These are phyloP conservation scores for Garra rufa DNA, from an alignment of 2,113 vertebrate species.

Conservation along the genomic window DNA sequence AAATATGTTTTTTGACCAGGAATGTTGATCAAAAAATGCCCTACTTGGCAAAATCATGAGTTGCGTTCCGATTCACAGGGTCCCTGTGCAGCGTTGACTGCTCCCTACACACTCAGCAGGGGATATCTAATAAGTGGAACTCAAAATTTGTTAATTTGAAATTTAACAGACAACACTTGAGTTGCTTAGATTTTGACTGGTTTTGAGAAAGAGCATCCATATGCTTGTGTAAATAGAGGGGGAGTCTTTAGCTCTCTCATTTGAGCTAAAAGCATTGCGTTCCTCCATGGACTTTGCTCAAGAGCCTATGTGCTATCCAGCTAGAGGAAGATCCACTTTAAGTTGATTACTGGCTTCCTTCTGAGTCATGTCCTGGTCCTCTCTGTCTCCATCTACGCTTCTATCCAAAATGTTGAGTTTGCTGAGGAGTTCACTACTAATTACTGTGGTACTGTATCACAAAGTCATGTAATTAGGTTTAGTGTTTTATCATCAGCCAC, in stretches of 20 bases:
- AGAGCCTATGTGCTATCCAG: background rate
- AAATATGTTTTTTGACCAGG: background rate
- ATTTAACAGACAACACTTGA: background rate
- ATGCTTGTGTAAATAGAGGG: background rate
- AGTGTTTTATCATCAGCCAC: conserved; percentile 28
- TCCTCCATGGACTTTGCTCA: conserved; percentile 19
- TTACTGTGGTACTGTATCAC: conserved; percentile 33
- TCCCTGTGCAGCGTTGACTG: background rate
- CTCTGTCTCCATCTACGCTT: background rate
- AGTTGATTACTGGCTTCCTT: conserved; percentile 18
- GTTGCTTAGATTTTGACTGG: background rate
- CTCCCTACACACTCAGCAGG: conserved; percentile 12
- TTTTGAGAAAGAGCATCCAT: background rate
- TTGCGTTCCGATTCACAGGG: background rate
- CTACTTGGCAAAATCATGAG: conserved; percentile 13
- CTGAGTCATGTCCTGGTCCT: background rate
- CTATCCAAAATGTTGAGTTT: background rate
- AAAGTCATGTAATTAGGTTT: conserved; percentile 38
- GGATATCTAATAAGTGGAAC: background rate
- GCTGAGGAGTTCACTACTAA: conserved; percentile 1
- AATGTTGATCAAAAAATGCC: background rate
- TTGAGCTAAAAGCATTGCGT: background rate
- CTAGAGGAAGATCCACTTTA: conserved; percentile 36
- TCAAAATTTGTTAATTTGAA: background rate
- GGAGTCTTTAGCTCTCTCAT: background rate